Evolutionary conservation across 2,113 vertebrate genomes (phyloP), one percentile per base, ranked within the genome.

Genomic region (Xenopus laevis): DNA sequence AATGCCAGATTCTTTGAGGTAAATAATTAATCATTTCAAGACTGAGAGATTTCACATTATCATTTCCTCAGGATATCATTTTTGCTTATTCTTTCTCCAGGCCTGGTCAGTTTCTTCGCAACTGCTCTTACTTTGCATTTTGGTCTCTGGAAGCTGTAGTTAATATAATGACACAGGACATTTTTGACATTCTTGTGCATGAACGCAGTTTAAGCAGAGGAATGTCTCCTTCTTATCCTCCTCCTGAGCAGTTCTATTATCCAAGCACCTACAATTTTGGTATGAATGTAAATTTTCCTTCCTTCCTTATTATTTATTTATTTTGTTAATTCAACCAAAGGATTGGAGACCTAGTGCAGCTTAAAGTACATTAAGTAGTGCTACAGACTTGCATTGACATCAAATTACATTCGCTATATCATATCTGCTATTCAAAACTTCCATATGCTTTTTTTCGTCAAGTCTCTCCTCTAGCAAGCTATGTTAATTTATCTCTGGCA

Each of bases 1-100:
- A 78, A 99, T 98, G 96, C 97, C 97, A 16, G 95, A 98, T 81
- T 97, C 95, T 0, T 87, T 98, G 70, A 95, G 96, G 97, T 99
- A 91, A 62, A n/a, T 0, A 27, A 27, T 27, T 4, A 3, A 13
- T 50, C 3, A 12, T 50, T 50, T 50, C 15, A 4, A 12, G 4
- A 2, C 10, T 47, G 9, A 50, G 12, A 13, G 16, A 5, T n/a
- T 55, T 40, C 33, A 16, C 13, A 13, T 12, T 55, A 18, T 55
- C 17, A 55, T 16, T 55, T 55, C 1, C 2, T 10, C 15, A 50
- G 53, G 53, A n/a, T 55, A 2, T 16, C 4, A 40, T 40, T 40
- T 40, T 40, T 40, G 33, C 33, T 21, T 27, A 0, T 27, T 78
- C 18, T 6, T 70, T 79, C 79, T 80, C 10, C 50, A 98, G 97